A percentile compares a stretch with the other conserved stretches of the same genome.
Evolutionary conservation across 2,797 vertebrate species (phyloP).

Genomic region (Pangasius larnaudii): DNA sequence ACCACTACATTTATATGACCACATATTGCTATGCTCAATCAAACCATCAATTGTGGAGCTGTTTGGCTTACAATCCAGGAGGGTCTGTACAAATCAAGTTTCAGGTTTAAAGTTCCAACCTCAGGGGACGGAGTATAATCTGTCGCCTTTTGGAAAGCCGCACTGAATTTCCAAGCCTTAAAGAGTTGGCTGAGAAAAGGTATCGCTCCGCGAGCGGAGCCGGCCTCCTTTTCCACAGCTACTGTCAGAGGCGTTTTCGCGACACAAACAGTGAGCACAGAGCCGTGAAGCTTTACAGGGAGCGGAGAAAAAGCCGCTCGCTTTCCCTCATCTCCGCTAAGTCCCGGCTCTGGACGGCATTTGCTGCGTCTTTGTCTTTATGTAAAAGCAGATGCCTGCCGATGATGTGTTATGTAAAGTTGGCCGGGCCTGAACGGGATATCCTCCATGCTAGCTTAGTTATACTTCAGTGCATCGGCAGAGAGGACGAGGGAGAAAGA

Average conservation of each 20-base stretch:
- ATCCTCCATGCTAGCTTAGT: conserved; percentile 86
- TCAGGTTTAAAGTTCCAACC: conserved; percentile 28
- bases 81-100: conserved; percentile 34
- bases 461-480: conserved; percentile 83
- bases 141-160: conserved; percentile 42
- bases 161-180: conserved; percentile 42
- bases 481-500: conserved; percentile 68
- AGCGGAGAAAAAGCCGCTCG: conserved; percentile 70
- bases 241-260: conserved; percentile 74
- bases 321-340: conserved; percentile 74
- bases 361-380: conserved; percentile 82
- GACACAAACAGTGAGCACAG: conserved; percentile 80
- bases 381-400: conserved; percentile 80
- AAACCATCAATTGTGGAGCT: conserved; percentile 26
- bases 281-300: conserved; percentile 81
- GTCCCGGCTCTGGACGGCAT: conserved; percentile 75
- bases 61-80: conserved; percentile 26
- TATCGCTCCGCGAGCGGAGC: conserved; percentile 46
- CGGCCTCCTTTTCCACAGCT: conserved; percentile 78
- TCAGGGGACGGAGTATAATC: conserved; percentile 44
- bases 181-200: conserved; percentile 62
- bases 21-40: conserved; percentile 28
- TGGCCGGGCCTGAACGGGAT: conserved; percentile 79
- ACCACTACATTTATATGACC: conserved; percentile 54
- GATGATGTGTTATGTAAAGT: conserved; percentile 88